phyloP scores from a whole-genome alignment of 2,888 invertebrate species.

The Minunthozetes semirufus region DNA sequence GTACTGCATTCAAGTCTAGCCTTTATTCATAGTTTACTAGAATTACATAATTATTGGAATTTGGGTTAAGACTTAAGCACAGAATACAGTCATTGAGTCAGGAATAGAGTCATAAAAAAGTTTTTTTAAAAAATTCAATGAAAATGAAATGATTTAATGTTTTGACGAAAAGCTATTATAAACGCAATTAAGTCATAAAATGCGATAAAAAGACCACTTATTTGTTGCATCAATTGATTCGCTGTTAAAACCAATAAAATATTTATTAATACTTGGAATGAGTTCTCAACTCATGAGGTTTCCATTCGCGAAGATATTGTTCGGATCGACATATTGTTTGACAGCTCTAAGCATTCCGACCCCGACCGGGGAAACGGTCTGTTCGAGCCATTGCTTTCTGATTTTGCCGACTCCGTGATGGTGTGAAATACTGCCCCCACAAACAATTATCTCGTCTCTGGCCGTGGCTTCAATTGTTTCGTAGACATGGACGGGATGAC shows the following conservation, averaged over 20 bases:
- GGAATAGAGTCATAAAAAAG: too few relatives aligned
- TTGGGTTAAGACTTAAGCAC: too few relatives aligned
- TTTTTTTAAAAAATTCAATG: too few relatives aligned
- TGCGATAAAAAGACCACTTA: too few relatives aligned
- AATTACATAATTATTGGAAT: too few relatives aligned
- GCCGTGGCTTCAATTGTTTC: constrained; percentile 47
- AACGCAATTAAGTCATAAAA: too few relatives aligned
- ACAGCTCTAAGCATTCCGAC: constrained; percentile 68
- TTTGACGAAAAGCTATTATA: too few relatives aligned
- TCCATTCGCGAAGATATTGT: constrained; percentile 83
- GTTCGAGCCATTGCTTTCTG: constrained; percentile 75
- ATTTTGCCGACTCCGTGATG: constrained; percentile 73
- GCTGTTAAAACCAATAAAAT: not conserved
- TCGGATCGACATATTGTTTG: constrained; percentile 81
- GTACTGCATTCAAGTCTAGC: too few relatives aligned
- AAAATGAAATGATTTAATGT: too few relatives aligned
- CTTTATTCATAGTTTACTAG: too few relatives aligned
- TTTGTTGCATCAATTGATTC: too few relatives aligned
- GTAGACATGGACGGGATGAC: constrained; percentile 42
- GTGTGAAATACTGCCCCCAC: constrained; percentile 55
- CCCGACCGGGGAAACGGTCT: constrained; percentile 75
- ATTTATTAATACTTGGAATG: not conserved
- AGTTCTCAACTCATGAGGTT: constrained; percentile 57
- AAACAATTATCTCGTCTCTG: constrained; percentile 54
- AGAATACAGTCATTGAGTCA: too few relatives aligned